phyloP scores from a whole-genome alignment of 2,797 vertebrate species.

The Anableps anableps region DNA sequence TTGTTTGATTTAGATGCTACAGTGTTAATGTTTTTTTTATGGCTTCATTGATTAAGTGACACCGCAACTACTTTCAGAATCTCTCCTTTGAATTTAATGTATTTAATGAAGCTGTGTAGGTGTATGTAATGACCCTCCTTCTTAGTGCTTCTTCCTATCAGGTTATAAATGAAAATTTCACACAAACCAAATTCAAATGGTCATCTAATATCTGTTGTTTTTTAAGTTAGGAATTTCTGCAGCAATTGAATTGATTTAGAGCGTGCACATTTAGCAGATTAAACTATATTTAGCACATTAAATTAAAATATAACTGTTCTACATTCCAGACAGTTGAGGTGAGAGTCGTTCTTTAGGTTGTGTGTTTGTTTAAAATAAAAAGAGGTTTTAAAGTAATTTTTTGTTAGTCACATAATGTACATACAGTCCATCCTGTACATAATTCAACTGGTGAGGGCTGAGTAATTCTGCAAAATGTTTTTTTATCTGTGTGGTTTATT shows the following conservation, averaged over 20 bases:
- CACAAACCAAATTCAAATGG: neutral
- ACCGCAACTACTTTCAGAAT: neutral
- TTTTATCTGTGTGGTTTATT: constrained; percentile 10
- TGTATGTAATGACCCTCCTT: neutral
- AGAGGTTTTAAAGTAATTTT: neutral
- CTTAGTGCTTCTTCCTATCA: constrained; percentile 19
- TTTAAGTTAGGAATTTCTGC: constrained; percentile 4
- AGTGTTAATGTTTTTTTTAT: neutral
- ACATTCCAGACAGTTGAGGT: neutral
- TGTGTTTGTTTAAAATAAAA: constrained; percentile 4
- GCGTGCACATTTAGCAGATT: neutral
- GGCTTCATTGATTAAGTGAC: neutral
- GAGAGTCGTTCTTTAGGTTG: neutral
- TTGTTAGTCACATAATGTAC: neutral
- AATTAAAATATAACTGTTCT: neutral
- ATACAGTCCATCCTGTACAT: constrained; percentile 20
- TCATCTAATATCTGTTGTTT: neutral
- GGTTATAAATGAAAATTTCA: constrained; percentile 5
- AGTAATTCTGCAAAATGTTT: neutral
- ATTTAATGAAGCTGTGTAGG: constrained; percentile 13
- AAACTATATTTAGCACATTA: neutral
- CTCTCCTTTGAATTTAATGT: constrained; percentile 2
- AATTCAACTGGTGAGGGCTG: neutral
- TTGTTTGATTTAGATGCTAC: constrained; percentile 4
- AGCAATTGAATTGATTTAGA: neutral